phyloP scores from a whole-genome alignment of 2,797 vertebrate species.

The Cuniculus paca region DNA sequence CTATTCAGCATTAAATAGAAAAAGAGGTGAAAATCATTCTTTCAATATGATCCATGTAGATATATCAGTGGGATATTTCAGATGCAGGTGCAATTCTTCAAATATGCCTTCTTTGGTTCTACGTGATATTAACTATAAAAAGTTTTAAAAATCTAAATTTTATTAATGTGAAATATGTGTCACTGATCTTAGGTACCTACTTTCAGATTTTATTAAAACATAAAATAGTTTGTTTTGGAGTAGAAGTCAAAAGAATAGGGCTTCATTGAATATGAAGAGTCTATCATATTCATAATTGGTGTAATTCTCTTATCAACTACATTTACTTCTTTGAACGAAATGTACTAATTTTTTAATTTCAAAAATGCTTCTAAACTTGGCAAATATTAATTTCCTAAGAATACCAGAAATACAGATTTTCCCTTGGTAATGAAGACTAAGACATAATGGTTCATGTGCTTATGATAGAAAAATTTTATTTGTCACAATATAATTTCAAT shows the following conservation, averaged over 20 bases:
- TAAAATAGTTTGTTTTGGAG: not conserved
- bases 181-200: not conserved
- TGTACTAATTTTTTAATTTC: not conserved
- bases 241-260: not conserved
- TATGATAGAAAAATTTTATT: not conserved
- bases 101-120: not conserved
- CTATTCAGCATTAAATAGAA: not conserved
- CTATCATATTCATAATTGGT: not conserved
- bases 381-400: not conserved
- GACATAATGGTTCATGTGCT: not conserved
- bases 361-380: not conserved
- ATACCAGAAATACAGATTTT: not conserved
- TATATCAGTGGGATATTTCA: not conserved
- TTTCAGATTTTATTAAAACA: not conserved
- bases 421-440: not conserved
- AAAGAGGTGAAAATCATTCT: not conserved
- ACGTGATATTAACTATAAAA: not conserved
- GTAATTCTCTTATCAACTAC: not conserved
- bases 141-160: not conserved
- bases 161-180: not conserved
- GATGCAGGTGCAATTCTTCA: not conserved
- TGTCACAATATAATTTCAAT: not conserved
- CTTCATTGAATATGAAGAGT: not conserved
- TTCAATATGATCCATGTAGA: not conserved
- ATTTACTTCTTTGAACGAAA: not conserved